Percentiles rank a stretch among this genome's conserved stretches.
Evolutionary conservation across 2,113 vertebrate species (phyloP).

Genomic region (Oenanthe oenanthe): DNA sequence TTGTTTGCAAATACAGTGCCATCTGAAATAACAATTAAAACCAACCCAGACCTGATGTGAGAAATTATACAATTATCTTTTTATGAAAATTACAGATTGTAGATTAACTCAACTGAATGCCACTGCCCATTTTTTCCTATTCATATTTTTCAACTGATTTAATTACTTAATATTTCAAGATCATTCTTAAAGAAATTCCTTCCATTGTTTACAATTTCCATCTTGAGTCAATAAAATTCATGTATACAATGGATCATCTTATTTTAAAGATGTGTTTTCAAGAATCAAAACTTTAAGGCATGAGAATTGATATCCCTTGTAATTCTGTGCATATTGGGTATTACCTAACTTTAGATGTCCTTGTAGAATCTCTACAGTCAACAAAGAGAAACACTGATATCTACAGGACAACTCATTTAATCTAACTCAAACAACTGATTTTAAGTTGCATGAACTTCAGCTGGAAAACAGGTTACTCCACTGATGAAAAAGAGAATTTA

Average conservation of each 20-base stretch:
- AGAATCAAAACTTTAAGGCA: neutral
- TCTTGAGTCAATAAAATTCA: neutral
- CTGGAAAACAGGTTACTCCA: neutral
- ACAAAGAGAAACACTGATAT: neutral
- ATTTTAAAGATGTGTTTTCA: neutral
- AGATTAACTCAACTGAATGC: neutral
- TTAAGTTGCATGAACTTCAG: neutral
- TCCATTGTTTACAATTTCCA: neutral
- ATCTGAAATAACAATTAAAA: neutral
- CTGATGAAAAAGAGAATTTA: neutral
- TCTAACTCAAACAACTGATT: neutral
- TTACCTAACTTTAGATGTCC: neutral
- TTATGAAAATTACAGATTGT: neutral
- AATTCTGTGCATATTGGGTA: neutral
- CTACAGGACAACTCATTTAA: neutral
- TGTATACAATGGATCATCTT: neutral
- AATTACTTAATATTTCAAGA: neutral
- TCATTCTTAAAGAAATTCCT: neutral
- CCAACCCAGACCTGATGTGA: accelerated
- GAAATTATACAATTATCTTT: neutral
- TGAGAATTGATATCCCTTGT: neutral
- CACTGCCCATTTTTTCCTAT: neutral
- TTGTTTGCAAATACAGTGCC: neutral
- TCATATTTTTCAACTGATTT: neutral
- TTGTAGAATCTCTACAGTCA: neutral